Conservation (phyloP, 2,797 vertebrate genomes). For the Pristis pectinata region DNA sequence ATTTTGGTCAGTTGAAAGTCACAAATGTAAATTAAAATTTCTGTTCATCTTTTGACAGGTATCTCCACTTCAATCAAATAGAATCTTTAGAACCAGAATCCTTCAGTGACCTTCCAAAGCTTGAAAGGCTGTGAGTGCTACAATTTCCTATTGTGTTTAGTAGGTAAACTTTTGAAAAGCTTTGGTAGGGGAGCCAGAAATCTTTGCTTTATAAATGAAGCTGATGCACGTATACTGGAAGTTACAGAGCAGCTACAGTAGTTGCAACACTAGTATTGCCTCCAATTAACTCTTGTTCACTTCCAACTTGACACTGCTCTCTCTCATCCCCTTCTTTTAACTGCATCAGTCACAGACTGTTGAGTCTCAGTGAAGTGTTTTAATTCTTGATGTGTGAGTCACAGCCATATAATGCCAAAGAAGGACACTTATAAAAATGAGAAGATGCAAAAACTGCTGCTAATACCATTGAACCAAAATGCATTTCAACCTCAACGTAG, state of each 20-base stretch:
- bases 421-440: too few relatives aligned
- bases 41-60: conserved; percentile 60
- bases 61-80: conserved; percentile 98
- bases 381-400: neutral
- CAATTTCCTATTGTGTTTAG: neutral
- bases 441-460: neutral
- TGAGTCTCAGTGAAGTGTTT: neutral
- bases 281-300: neutral
- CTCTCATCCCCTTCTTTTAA: too few relatives aligned
- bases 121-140: conserved; percentile 89
- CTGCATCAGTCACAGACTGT: too few relatives aligned
- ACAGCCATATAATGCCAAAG: neutral
- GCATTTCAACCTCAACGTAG: neutral
- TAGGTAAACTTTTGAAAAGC: neutral
- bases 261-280: neutral
- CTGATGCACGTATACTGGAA: neutral
- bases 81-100: conserved; percentile 89
- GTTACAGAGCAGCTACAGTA: neutral
- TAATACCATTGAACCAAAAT: neutral
- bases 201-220: neutral
- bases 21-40: neutral
- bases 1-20: neutral
- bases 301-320: neutral
- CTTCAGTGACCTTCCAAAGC: conserved; percentile 87
- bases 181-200: neutral